Base-by-base conservation (phyloP, 2,888 invertebrate species). In the Quadroppia sp. region DNA sequence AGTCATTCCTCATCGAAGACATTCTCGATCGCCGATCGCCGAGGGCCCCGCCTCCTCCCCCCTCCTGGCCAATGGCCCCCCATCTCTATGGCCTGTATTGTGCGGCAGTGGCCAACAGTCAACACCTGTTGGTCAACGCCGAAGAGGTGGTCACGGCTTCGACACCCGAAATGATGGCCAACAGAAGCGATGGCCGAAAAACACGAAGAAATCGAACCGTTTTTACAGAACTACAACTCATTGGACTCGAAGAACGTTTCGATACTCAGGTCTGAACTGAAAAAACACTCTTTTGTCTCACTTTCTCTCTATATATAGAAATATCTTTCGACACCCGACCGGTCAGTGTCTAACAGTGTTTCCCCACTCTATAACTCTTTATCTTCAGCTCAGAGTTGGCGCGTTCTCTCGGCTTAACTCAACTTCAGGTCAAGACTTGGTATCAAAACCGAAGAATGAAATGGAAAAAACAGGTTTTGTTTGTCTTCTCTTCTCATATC, bases 391-490 rank as follows among this genome's bases (percentile, higher is more conserved):
- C 82, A 9, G 82, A 83, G 42, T 77, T 84, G 69, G 83, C 84
- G 2, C 80, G 81, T 20, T 80, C 80, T 2, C 78, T 84, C n/a
- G 83, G 82, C 0, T 80, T 84, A 42, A 82, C 82, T 0, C 84
- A 84, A 77, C 80, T 84, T 7, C 84, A 84, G 76, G 83, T 84
- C 20, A 84, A 84, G 77, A 84, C 84, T 0, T 84, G 84, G 84
- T 84, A 84, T 78, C 84, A 84, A 78, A 84, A 84, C 78, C 76
- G 84, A 61, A 77, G 84, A 61, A 84, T 84, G 84, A 84, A 84
- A 77, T 84, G 84, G 84, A 84, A 84, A 77, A 84, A 84, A 78
- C 82, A 82, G 80, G 84, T 83, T 15, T 48, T 48, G 15, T 9
- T 30, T 20, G 11, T n/a, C 69, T 28, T 36, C 13, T 36, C 2